These are phyloP conservation scores for Adela reaumurella DNA, from an alignment of 2,888 invertebrate genomes.

Conservation along the genomic window DNA sequence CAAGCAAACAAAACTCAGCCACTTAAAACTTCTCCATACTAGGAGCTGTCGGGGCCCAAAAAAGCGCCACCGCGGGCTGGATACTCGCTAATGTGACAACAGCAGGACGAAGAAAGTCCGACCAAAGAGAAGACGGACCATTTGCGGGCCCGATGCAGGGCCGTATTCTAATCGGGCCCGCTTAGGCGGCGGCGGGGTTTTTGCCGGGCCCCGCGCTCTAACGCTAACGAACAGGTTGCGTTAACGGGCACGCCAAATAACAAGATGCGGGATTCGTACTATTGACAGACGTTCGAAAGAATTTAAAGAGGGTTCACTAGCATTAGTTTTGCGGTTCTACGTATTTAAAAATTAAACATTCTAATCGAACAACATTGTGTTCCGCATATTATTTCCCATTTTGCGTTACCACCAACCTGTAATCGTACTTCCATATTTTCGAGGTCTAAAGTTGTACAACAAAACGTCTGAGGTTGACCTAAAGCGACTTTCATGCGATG, in stretches of 20 bases:
- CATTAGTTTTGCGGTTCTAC: no score
- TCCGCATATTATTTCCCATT: no score
- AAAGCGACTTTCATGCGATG: no score
- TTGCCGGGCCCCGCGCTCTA: slow-evolving; percentile 21
- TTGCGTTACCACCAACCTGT: no score
- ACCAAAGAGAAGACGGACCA: neutral
- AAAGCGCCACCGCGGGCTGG: slow-evolving; percentile 23
- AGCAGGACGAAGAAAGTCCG: slow-evolving; percentile 48
- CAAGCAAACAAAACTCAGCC: neutral
- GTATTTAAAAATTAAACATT: no score
- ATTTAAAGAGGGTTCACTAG: no score
- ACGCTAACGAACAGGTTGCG: slow-evolving; percentile 55
- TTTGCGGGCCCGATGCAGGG: slow-evolving; percentile 16
- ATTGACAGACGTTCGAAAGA: neutral
- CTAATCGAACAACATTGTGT: no score
- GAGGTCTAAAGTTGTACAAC: no score
- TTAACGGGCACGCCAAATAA: slow-evolving; percentile 41
- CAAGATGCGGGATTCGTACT: slow-evolving; percentile 8
- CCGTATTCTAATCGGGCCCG: slow-evolving; percentile 54
- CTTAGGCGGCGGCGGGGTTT: slow-evolving; percentile 30
- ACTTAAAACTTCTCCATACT: neutral
- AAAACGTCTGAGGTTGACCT: no score
- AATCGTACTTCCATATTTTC: no score
- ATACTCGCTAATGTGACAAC: slow-evolving; percentile 57
- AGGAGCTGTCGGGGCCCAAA: neutral